Evolutionary conservation across 1,140 invertebrate species (phyloP).

Genomic region (Tribolium castaneum): DNA sequence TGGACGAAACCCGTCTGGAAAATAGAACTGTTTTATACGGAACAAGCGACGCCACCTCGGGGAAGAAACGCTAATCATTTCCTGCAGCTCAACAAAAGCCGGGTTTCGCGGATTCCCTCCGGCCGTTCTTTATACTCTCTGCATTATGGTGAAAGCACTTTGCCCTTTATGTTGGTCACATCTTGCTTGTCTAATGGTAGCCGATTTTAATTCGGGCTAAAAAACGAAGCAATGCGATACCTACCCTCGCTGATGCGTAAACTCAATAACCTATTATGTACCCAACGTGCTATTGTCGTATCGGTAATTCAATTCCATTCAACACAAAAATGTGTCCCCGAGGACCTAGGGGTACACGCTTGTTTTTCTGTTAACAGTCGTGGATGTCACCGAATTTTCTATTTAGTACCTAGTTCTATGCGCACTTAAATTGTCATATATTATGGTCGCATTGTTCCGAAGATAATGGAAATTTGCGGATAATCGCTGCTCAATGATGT

Average conservation of each 20-base stretch:
- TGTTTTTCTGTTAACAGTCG: conserved; percentile 44
- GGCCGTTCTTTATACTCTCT: conserved; percentile 37
- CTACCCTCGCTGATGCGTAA: conserved; percentile 33
- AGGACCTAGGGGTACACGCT: conserved; percentile 27
- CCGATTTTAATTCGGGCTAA: not conserved
- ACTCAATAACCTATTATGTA: conserved; percentile 43
- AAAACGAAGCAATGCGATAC: conserved; percentile 22
- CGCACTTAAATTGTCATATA: conserved; percentile 50
- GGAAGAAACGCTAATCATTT: conserved; percentile 48
- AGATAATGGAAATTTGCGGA: conserved; percentile 46
- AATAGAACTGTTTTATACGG: conserved; percentile 5
- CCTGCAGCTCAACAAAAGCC: conserved; percentile 40
- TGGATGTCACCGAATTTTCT: conserved; percentile 48
- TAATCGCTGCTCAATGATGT: conserved; percentile 51
- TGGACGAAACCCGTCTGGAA: not conserved
- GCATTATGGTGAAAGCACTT: conserved; percentile 25
- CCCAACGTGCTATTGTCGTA: conserved; percentile 42
- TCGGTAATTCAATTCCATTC: conserved; percentile 51
- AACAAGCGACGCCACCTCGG: conserved; percentile 32
- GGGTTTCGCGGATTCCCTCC: conserved; percentile 6
- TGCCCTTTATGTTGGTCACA: conserved; percentile 32
- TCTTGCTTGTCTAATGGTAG: not conserved
- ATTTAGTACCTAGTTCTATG: conserved; percentile 41
- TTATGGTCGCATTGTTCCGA: conserved; percentile 45
- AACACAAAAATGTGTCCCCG: conserved; percentile 47